phyloP scores from a whole-genome alignment of 2,888 invertebrate genomes.

The Sarcophaga variegata region DNA sequence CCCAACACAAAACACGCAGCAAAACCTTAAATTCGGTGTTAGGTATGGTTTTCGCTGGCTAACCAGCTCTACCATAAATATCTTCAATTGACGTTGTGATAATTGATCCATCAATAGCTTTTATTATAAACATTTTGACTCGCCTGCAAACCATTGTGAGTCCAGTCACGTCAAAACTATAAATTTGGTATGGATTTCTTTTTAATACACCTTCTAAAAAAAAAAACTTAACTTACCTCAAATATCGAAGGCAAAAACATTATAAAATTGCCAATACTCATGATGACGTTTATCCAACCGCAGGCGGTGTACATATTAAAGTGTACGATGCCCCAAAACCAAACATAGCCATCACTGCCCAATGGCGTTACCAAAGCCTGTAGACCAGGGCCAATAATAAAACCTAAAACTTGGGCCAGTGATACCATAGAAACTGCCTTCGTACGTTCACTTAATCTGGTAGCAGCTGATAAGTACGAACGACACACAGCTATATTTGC shows the following conservation, averaged over 20 bases:
- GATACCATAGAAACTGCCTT: conserved; percentile 92
- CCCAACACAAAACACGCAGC: too few relatives aligned
- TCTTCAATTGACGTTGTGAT: too few relatives aligned
- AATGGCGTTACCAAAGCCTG: conserved; percentile 91
- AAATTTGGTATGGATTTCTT: too few relatives aligned
- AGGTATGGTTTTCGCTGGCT: too few relatives aligned
- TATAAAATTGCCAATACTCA: conserved; percentile 88
- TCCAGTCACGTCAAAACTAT: too few relatives aligned
- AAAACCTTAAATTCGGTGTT: too few relatives aligned
- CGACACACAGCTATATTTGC: conserved; percentile 93
- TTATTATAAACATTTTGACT: too few relatives aligned
- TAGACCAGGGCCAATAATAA: conserved; percentile 92
- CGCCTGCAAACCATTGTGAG: too few relatives aligned
- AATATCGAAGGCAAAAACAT: conserved; percentile 90
- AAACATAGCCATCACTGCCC: conserved; percentile 85
- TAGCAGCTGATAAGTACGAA: conserved; percentile 92
- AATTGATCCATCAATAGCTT: too few relatives aligned
- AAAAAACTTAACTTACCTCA: conserved; percentile 81
- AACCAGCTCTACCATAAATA: too few relatives aligned
- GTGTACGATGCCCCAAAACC: conserved; percentile 84
- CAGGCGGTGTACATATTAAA: conserved; percentile 94
- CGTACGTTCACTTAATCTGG: conserved; percentile 90
- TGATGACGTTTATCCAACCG: conserved; percentile 91
- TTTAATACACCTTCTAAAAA: neutral
- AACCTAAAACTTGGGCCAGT: conserved; percentile 92